Evolutionary conservation across 2,797 vertebrate genomes (phyloP).

Genomic region (Melanotaenia pygmaea): DNA sequence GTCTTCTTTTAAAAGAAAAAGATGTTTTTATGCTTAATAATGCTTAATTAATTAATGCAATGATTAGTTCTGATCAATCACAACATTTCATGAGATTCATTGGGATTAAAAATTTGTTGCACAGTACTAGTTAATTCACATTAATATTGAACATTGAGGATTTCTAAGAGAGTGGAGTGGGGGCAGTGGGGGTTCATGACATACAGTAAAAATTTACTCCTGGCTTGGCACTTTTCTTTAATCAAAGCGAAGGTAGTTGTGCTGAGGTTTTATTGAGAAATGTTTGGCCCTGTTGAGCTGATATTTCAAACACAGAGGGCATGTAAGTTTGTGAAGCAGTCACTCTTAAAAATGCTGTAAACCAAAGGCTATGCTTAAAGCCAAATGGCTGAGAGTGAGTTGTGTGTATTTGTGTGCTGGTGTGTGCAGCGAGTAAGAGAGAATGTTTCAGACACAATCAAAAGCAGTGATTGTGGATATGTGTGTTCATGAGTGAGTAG

Average conservation of each 20-base stretch:
- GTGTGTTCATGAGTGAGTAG: conserved; percentile 8
- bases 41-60: no score
- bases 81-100: no score
- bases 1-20: no score
- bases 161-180: not conserved
- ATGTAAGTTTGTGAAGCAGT: conserved; percentile 32
- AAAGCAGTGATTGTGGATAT: conserved; percentile 29
- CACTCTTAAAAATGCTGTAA: conserved; percentile 44
- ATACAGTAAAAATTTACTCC: not conserved
- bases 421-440: conserved; percentile 30
- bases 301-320: conserved; percentile 43
- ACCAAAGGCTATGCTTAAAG: conserved; percentile 50
- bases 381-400: conserved; percentile 40
- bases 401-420: conserved; percentile 16
- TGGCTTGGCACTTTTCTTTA: not conserved
- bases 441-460: conserved; percentile 42
- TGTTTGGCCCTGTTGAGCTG: conserved; percentile 36
- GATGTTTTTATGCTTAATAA: no score
- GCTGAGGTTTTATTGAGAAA: conserved; percentile 39
- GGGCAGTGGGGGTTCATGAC: no score
- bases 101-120: no score
- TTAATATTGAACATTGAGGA: not conserved
- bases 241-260: conserved; percentile 1
- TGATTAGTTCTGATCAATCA: no score
- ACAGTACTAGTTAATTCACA: not conserved